Conservation (phyloP, 2,113 vertebrate species). For the Camelus bactrianus region DNA sequence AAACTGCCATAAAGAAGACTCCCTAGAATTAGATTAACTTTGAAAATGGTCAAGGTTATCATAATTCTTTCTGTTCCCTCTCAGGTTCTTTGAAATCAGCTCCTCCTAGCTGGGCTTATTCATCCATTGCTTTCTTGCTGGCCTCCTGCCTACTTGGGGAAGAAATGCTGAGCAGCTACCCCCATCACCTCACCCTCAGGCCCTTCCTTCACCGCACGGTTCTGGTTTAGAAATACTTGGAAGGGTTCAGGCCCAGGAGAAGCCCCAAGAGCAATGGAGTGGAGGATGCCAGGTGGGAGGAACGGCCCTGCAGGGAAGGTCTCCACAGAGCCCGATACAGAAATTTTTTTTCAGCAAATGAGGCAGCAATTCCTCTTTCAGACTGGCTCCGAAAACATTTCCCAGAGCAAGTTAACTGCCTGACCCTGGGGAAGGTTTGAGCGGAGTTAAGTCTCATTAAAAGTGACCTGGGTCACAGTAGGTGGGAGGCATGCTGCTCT, state of each 20-base stretch:
- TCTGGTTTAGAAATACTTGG: neutral
- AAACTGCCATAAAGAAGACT: neutral
- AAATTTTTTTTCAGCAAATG: neutral
- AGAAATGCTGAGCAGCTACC: neutral
- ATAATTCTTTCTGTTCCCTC: neutral
- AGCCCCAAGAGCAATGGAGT: neutral
- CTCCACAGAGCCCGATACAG: neutral
- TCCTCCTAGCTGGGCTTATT: neutral
- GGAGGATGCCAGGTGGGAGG: neutral
- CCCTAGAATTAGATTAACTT: neutral
- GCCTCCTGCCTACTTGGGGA: neutral
- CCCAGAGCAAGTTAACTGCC: neutral
- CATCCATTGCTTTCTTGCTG: neutral
- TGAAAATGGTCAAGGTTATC: conserved; percentile 18
- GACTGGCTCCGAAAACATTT: neutral
- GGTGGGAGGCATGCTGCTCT: neutral
- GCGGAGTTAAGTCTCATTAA: neutral
- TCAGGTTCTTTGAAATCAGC: neutral
- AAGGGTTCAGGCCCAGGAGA: neutral
- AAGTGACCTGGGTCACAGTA: neutral
- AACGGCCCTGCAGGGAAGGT: neutral
- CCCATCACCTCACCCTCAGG: neutral
- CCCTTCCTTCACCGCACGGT: neutral
- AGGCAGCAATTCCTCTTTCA: neutral
- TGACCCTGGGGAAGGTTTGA: neutral